Evolutionary conservation across 2,888 invertebrate species (phyloP).

Genomic region (Drosophila quinaria): DNA sequence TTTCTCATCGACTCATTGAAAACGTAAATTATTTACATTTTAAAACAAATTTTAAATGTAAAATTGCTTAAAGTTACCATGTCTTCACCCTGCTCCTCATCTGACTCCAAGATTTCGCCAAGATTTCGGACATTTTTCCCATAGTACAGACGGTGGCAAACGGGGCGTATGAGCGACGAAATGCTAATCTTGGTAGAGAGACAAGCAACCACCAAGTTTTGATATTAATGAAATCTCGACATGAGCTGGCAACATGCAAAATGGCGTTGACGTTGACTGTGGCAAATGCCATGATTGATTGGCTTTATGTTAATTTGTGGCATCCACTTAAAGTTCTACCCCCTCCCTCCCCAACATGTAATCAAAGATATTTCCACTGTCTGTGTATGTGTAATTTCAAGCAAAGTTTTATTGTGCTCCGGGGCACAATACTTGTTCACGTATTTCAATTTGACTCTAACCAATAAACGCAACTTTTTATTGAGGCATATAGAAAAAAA

Average conservation of each 20-base stretch:
- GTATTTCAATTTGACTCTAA: neutral
- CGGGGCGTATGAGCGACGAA: conserved; percentile 76
- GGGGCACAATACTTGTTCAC: conserved; percentile 61
- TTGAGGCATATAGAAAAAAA: conserved; percentile 46
- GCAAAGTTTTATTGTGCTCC: conserved; percentile 69
- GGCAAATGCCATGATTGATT: conserved; percentile 76
- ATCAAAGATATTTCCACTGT: conserved; percentile 49
- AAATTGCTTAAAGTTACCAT: too few relatives aligned
- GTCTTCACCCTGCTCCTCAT: too few relatives aligned
- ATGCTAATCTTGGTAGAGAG: conserved; percentile 66
- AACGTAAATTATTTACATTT: too few relatives aligned
- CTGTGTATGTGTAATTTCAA: conserved; percentile 18
- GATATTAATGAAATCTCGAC: conserved; percentile 76
- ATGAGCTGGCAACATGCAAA: conserved; percentile 71
- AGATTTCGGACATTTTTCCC: too few relatives aligned
- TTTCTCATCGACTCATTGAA: too few relatives aligned
- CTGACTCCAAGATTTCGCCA: too few relatives aligned
- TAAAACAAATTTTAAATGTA: too few relatives aligned
- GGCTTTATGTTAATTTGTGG: conserved; percentile 78
- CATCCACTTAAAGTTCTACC: conserved; percentile 62
- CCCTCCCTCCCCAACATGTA: conserved; percentile 24
- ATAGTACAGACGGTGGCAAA: neutral
- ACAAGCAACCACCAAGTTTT: conserved; percentile 16
- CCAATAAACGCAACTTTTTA: conserved; percentile 48
- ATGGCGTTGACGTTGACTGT: conserved; percentile 55